Percentiles rank a stretch among this genome's conserved stretches.
Conservation (phyloP, 2,113 vertebrate species). For the Lophotis ruficrista region DNA sequence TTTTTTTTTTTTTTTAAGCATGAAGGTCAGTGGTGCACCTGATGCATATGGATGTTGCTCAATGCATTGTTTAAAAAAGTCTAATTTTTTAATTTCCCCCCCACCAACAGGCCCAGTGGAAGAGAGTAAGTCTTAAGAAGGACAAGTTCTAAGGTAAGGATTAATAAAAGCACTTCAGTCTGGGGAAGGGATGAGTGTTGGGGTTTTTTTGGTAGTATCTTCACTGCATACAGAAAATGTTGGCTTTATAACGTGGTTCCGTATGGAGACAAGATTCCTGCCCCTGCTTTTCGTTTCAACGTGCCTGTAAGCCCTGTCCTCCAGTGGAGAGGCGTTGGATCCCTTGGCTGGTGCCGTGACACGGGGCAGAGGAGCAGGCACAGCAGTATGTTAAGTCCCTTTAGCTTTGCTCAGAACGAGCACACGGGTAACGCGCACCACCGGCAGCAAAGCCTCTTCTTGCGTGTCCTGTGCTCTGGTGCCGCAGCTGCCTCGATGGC, state of each 20-base stretch:
- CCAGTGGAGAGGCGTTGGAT: not conserved
- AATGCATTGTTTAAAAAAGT: not conserved
- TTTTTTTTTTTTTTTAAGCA: not conserved
- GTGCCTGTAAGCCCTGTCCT: not conserved
- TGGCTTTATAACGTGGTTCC: not conserved
- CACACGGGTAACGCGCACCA: not conserved
- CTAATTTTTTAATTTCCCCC: not conserved
- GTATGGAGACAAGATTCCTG: not conserved
- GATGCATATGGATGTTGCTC: not conserved
- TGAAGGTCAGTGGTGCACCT: not conserved
- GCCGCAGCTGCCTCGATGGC: not conserved
- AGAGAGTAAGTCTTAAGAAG: not conserved
- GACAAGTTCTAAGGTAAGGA: not conserved
- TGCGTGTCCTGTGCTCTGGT: not conserved
- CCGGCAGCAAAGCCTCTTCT: not conserved
- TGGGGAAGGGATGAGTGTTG: not conserved
- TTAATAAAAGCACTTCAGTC: not conserved
- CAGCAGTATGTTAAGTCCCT: not conserved
- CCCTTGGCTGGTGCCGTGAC: not conserved
- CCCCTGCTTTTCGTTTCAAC: not conserved
- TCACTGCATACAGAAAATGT: not conserved
- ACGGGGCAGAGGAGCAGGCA: not conserved
- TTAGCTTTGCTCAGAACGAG: not conserved
- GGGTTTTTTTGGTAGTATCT: not conserved
- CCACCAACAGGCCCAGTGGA: not conserved